Base-by-base conservation (phyloP, 2,888 invertebrate species). In the Monoplex corrugatus region DNA sequence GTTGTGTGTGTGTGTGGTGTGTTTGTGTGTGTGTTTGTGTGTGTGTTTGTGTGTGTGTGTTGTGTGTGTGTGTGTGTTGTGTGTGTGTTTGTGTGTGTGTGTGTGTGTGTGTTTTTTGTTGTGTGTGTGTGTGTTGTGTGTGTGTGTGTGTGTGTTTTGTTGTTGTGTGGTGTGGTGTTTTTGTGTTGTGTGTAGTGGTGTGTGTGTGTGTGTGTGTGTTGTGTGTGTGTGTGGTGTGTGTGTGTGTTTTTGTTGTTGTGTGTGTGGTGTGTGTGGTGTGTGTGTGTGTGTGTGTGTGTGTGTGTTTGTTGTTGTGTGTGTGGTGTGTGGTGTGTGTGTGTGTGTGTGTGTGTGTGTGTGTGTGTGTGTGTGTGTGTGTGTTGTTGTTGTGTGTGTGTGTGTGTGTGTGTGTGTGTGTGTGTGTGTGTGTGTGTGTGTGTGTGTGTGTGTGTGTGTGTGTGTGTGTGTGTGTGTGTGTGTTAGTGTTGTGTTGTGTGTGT, bases 71-170 rank as follows among this genome's bases (percentile, higher is more conserved):
- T 72, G n/a, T 72, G 72, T 72, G n/a, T n/a, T 72, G 72, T 72
- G 72, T 72, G 72, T 72, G 72, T 72, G 72, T 72, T 10, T 72
- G 72, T 72, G 72, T 72, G 72, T 72, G 72, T 72, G 72, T 72
- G 72, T 72, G 72, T 72, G 72, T 72, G 72, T 72, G 72, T 72
- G n/a, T n/a, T n/a, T n/a, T n/a, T n/a, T n/a, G n/a, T n/a, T n/a
- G n/a, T n/a, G n/a, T n/a, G n/a, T n/a, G n/a, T n/a, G n/a, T n/a
- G n/a, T n/a, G n/a, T n/a, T n/a, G 72, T 72, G 72, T 72, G 72
- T 72, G 72, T 72, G 72, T 72, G 72, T 72, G 72, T 72, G 72
- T 72, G 72, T 72, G 72, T 72, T 10, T 10, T 72, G 72, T 10
- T 10, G 8, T 6, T 72, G 72, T 72, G n/a, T 72, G n/a, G n/a